Base-by-base conservation (phyloP, 2,113 vertebrate genomes). In the Actenoides hombroni region DNA sequence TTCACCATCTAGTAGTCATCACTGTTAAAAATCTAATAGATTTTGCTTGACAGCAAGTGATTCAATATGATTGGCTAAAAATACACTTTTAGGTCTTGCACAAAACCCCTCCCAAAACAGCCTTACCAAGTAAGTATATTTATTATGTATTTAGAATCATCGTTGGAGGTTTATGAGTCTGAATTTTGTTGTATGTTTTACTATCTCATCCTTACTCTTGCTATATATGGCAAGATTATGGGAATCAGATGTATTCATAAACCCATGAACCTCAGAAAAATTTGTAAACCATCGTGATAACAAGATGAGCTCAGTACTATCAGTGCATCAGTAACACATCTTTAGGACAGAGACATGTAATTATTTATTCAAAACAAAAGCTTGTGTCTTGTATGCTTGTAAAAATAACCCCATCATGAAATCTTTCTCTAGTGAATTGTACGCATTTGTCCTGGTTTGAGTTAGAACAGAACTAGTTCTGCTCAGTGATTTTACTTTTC, bases 321-420 rank as follows among this genome's bases (percentile, higher is more conserved):
- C 26, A 67, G 17, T 29, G 26, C 9, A 61, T 51, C 2, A 4
- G 21, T 76, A 60, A 39, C 16, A 31, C 8, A n/a, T 68, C 29
- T 76, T 88, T 79, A 78, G 46, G 35, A 56, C 10, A 79, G 21
- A 29, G 67, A 73, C 20, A 40, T 35, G 17, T 24, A 64, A 21
- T 96, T 90, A 86, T 39, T 96, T 90, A 88, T 39, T 70, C 18
- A 71, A 86, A 95, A 65, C 18, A 70, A 88, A 79, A 65, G 1
- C 8, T 51, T 79, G 54, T 48, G 16, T 83, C 37, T 77, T 46
- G 44, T 46, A 46, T 18, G 18, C 44, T 46, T 46, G 44, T 46
- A 46, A 74, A 92, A 95, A 82, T 53, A 83, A 80, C 12, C 40
- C 12, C 15, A 54, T 74, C 9, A 59, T 48, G 23, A 91, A 5